phyloP scores from a whole-genome alignment of 2,888 invertebrate species.

The Agonopterix heracliana region DNA sequence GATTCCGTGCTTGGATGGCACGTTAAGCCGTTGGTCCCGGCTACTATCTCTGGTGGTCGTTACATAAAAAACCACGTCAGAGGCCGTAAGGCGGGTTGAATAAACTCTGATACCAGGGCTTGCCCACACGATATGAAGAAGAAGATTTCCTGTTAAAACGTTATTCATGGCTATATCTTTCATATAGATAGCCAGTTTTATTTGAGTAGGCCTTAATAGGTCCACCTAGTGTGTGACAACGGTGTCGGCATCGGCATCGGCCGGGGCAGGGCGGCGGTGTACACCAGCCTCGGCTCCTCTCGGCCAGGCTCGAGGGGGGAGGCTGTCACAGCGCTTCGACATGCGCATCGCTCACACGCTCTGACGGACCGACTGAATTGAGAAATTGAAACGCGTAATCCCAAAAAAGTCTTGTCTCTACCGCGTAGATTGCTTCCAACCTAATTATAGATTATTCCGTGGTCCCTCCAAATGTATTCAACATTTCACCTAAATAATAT shows the following conservation, averaged over 20 bases:
- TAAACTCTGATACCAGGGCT: too few species aligned
- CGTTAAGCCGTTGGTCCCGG: too few species aligned
- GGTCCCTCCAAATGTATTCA: constrained; percentile 10
- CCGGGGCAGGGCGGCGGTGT: neutral
- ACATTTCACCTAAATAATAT: constrained; percentile 30
- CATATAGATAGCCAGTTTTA: too few species aligned
- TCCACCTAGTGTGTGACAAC: too few species aligned
- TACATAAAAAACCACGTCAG: too few species aligned
- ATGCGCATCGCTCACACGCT: constrained; percentile 60
- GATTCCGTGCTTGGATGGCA: too few species aligned
- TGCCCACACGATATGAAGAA: too few species aligned
- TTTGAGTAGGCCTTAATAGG: neutral
- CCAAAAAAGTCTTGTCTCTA: constrained; percentile 34
- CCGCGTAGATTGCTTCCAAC: constrained; percentile 2
- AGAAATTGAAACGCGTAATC: constrained; percentile 67
- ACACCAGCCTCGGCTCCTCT: neutral
- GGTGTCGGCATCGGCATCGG: too few species aligned
- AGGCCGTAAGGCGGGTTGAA: too few species aligned
- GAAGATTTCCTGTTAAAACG: too few species aligned
- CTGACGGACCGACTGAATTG: constrained; percentile 68
- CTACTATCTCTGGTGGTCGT: too few species aligned
- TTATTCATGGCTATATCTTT: too few species aligned
- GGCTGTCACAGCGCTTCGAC: constrained; percentile 47
- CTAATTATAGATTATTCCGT: constrained; percentile 21
- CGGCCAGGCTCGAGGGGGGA: constrained; percentile 10